phyloP scores from a whole-genome alignment of 2,888 invertebrate species.

The Dimorphilus gyrociliatus region DNA sequence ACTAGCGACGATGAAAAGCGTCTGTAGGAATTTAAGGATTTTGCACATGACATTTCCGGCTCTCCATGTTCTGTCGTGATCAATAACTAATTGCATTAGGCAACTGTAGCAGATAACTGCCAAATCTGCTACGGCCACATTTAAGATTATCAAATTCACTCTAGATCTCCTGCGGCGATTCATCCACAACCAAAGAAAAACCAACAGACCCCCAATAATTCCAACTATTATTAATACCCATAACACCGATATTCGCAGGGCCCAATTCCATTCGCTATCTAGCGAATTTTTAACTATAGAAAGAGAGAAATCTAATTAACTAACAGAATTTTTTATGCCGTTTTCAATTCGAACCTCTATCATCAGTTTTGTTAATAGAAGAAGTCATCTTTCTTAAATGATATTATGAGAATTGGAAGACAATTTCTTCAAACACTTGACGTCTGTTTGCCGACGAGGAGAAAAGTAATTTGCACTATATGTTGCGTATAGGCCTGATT shows the following conservation, averaged over 20 bases:
- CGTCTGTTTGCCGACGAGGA: too few species aligned
- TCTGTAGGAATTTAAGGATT: slow-evolving; percentile 31
- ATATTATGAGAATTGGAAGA: too few species aligned
- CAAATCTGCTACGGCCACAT: slow-evolving; percentile 31
- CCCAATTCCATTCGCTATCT: slow-evolving; percentile 21
- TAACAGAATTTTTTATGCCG: too few species aligned
- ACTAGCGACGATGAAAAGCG: slow-evolving; percentile 29
- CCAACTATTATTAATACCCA: slow-evolving; percentile 22
- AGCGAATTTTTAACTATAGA: too few species aligned
- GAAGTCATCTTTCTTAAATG: too few species aligned
- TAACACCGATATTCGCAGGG: slow-evolving; percentile 17
- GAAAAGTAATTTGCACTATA: too few species aligned
- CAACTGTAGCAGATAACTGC: slow-evolving; percentile 28
- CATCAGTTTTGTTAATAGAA: too few species aligned
- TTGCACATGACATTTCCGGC: slow-evolving; percentile 31
- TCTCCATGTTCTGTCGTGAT: slow-evolving; percentile 17
- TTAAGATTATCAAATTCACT: slow-evolving; percentile 30
- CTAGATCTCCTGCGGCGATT: slow-evolving; percentile 17
- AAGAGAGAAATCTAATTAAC: too few species aligned
- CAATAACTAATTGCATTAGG: slow-evolving; percentile 24
- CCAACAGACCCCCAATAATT: slow-evolving; percentile 21
- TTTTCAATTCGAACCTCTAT: too few species aligned
- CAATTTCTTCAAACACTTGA: too few species aligned
- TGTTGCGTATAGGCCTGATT: too few species aligned
- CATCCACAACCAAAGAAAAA: slow-evolving; percentile 25